Percentiles rank a stretch among this genome's conserved stretches.
These are phyloP conservation scores for Drosophila busckii DNA, from an alignment of 1,140 invertebrate genomes.

Conservation along the genomic window DNA sequence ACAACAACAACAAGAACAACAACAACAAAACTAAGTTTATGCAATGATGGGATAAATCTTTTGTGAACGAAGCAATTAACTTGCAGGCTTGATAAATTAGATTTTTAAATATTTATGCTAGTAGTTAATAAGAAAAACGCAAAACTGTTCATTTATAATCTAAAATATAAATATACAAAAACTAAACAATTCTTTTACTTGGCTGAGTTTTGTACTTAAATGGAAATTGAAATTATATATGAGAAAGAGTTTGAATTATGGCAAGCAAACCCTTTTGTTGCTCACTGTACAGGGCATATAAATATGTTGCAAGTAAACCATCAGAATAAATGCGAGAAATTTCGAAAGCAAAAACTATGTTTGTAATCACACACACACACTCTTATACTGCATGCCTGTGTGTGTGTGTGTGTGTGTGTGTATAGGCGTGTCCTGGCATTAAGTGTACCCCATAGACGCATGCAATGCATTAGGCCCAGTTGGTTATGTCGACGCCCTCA, in stretches of 20 bases:
- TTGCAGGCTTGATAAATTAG: too few species aligned
- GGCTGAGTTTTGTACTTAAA: too few species aligned
- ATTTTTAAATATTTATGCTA: too few species aligned
- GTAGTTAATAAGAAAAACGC: too few species aligned
- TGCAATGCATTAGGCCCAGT: slow-evolving; percentile 41
- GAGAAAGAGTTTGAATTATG: too few species aligned
- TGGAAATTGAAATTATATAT: background rate
- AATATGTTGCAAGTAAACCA: slow-evolving; percentile 66
- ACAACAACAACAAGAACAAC: slow-evolving; percentile 30
- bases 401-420: background rate
- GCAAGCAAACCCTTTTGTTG: background rate
- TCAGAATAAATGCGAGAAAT: slow-evolving; percentile 50
- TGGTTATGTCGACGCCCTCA: slow-evolving; percentile 23
- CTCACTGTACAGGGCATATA: slow-evolving; percentile 11
- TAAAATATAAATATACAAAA: too few species aligned
- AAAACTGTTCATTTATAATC: too few species aligned
- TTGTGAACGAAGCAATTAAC: too few species aligned
- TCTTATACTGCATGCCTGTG: slow-evolving; percentile 28
- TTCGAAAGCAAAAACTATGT: slow-evolving; percentile 29
- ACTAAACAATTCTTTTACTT: too few species aligned
- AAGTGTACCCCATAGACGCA: slow-evolving; percentile 63
- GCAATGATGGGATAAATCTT: background rate
- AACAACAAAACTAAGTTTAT: background rate
- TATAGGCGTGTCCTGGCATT: slow-evolving; percentile 45
- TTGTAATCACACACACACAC: background rate